Evolutionary conservation across 2,888 invertebrate species (phyloP), one percentile per base, ranked within the genome.

Genomic region (Leuctra nigra): DNA sequence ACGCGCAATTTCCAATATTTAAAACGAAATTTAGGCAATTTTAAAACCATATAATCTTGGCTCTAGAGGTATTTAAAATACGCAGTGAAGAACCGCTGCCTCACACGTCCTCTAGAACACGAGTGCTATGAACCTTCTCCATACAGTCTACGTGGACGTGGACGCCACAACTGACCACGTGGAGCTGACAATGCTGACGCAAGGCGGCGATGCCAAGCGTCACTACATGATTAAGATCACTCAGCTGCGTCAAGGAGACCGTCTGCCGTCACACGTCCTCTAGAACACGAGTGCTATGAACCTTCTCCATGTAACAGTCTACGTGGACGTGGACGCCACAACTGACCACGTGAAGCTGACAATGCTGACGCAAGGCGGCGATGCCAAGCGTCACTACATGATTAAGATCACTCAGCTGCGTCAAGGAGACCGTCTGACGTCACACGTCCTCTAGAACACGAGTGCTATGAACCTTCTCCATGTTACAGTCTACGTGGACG

Each of bases 61-160:
- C n/a, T n/a, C n/a, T n/a, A n/a, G n/a, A n/a, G n/a, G n/a, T n/a
- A n/a, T n/a, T n/a, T n/a, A n/a, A n/a, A n/a, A n/a, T n/a, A n/a
- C n/a, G n/a, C n/a, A n/a, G n/a, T n/a, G n/a, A n/a, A n/a, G n/a
- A n/a, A n/a, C n/a, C n/a, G n/a, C n/a, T n/a, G n/a, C n/a, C n/a
- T n/a, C n/a, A n/a, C n/a, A n/a, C n/a, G n/a, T n/a, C n/a, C n/a
- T n/a, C n/a, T n/a, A n/a, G n/a, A n/a, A n/a, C n/a, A n/a, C n/a
- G n/a, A n/a, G n/a, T n/a, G n/a, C n/a, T n/a, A n/a, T n/a, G n/a
- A n/a, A n/a, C n/a, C n/a, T n/a, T n/a, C n/a, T n/a, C n/a, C n/a
- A n/a, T n/a, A n/a, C 68, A 88, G 88, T 86, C 57, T 87, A 86
- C 66, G 73, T 88, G 13, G 85, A 87, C 69, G 84, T 87, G 13